These are phyloP conservation scores for Eucidaris tribuloides DNA, from an alignment of 35 echinoderm and acorn worm genomes.

Conservation along the genomic window DNA sequence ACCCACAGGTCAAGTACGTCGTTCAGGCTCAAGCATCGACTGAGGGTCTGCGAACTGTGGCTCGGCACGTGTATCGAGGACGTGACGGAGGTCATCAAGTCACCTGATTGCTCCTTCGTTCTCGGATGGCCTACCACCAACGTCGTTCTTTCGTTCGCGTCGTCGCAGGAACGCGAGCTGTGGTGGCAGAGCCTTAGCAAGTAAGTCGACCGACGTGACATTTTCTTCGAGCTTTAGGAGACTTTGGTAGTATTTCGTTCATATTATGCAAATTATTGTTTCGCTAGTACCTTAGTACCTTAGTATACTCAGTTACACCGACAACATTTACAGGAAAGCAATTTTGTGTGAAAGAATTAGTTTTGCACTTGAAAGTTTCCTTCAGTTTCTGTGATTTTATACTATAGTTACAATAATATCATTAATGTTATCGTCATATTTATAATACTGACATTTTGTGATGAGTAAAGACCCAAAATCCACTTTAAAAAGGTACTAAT, in stretches of 20 bases:
- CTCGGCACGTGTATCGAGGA: slow-evolving; percentile 79
- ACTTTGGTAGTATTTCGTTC: not conserved
- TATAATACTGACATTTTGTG: too few species aligned
- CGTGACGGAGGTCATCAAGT: slow-evolving; percentile 68
- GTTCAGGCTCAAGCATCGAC: slow-evolving; percentile 71
- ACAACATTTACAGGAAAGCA: too few species aligned
- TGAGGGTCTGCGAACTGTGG: slow-evolving; percentile 91
- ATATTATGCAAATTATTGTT: too few species aligned
- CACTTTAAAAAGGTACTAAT: too few species aligned
- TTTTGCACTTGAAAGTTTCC: too few species aligned
- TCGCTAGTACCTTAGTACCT: too few species aligned
- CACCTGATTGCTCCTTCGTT: slow-evolving; percentile 77
- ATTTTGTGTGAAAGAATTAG: too few species aligned
- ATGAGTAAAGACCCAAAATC: too few species aligned
- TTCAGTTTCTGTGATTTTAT: too few species aligned
- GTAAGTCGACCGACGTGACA: slow-evolving; percentile 43
- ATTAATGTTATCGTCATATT: too few species aligned
- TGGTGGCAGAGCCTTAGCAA: slow-evolving; percentile 85
- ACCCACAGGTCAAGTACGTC: slow-evolving; percentile 61
- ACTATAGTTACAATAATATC: too few species aligned
- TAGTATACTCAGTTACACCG: too few species aligned
- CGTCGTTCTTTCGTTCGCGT: slow-evolving; percentile 77
- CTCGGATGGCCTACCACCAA: slow-evolving; percentile 88
- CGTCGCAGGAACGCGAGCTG: slow-evolving; percentile 52
- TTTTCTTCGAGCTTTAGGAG: not conserved